phyloP scores from a whole-genome alignment of 1,140 invertebrate genomes.

The Conus betulinus region DNA sequence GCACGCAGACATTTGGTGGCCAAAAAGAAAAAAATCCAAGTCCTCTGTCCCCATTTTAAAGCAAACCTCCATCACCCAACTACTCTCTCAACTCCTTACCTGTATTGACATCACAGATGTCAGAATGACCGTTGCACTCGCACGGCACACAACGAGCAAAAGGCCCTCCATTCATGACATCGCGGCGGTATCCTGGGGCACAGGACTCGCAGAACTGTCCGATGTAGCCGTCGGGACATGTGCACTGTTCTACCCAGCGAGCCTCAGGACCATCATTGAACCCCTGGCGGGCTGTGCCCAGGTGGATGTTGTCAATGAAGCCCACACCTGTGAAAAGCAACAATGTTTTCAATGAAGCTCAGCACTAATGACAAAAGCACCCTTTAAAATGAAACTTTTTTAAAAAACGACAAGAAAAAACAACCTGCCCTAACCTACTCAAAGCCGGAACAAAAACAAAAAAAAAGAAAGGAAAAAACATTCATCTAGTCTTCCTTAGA shows the following conservation, averaged over 20 bases:
- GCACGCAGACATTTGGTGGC: too few species aligned
- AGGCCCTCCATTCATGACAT: conserved; percentile 91
- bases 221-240: conserved; percentile 92
- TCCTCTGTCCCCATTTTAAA: too few species aligned
- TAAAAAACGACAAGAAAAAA: not conserved
- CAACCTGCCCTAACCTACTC: too few species aligned
- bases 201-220: conserved; percentile 98
- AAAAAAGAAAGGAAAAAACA: not conserved
- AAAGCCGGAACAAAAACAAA: not conserved
- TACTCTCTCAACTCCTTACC: conserved; percentile 77
- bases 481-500: too few species aligned
- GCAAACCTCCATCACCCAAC: too few species aligned
- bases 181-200: conserved; percentile 93
- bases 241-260: conserved; percentile 95
- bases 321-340: conserved; percentile 82
- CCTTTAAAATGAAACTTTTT: not conserved
- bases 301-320: conserved; percentile 89
- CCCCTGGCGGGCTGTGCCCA: conserved; percentile 90
- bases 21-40: too few species aligned
- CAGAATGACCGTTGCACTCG: conserved; percentile 96
- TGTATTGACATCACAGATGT: conserved; percentile 95
- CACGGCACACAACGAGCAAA: conserved; percentile 96
- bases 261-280: conserved; percentile 84
- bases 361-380: not conserved
- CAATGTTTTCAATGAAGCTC: not conserved